Conservation (phyloP, 2,113 vertebrate genomes). For the Chloropsis hardwickii region DNA sequence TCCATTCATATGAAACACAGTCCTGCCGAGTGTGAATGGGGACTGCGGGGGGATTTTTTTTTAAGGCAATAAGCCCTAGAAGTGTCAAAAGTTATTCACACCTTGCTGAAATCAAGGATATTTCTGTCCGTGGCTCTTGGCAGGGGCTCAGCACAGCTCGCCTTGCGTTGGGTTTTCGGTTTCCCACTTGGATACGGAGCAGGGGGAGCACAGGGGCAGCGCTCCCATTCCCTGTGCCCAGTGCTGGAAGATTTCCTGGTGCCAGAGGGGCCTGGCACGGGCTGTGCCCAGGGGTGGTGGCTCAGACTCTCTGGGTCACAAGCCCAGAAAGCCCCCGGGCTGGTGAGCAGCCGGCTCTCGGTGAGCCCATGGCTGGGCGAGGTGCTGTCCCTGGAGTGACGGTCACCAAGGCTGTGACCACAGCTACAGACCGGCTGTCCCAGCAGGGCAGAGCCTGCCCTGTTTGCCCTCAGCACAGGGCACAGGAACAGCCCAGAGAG, state of each 20-base stretch:
- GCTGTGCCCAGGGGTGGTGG: rapidly evolving
- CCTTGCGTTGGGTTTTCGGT: not conserved
- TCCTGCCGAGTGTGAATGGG: conserved; percentile 39
- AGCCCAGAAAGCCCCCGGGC: rapidly evolving
- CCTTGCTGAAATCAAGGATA: conserved; percentile 58
- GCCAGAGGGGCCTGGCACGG: not conserved
- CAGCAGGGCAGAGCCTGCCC: rapidly evolving
- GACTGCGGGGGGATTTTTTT: conserved; percentile 42
- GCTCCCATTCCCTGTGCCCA: not conserved
- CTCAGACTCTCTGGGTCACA: rapidly evolving
- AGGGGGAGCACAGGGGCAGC: not conserved
- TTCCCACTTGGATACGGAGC: not conserved
- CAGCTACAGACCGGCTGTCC: not conserved
- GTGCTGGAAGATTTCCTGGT: not conserved
- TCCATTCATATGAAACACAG: conserved; percentile 59
- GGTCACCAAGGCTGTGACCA: not conserved
- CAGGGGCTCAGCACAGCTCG: conserved; percentile 35
- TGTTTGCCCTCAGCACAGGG: rapidly evolving
- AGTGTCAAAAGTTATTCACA: conserved; percentile 65
- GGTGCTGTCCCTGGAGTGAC: rapidly evolving
- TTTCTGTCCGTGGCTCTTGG: conserved; percentile 56
- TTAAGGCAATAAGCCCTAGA: conserved; percentile 42
- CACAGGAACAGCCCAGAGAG: not conserved
- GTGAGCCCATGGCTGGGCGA: not conserved
- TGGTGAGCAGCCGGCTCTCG: rapidly evolving